These are phyloP conservation scores for Megastigmus dorsalis DNA, from an alignment of 2,888 invertebrate species.

Conservation along the genomic window DNA sequence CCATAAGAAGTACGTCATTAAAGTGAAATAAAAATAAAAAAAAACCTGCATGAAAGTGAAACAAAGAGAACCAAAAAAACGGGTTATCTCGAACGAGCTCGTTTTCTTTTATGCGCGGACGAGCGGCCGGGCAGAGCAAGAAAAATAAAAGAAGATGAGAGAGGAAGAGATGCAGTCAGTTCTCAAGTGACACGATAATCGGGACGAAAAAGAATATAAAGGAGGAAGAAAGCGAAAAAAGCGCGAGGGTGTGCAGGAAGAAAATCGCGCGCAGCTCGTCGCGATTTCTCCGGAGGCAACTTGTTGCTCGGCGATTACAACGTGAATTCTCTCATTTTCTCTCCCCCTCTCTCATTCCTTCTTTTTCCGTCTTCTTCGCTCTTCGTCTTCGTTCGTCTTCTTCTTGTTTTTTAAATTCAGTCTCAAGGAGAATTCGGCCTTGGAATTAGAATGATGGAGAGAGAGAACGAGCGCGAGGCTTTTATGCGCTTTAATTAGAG, in stretches of 20 bases:
- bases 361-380: neutral
- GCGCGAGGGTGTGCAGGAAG: neutral
- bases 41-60: neutral
- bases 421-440: neutral
- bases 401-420: neutral
- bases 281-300: conserved; percentile 29
- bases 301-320: conserved; percentile 43
- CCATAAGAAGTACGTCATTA: neutral
- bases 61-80: neutral
- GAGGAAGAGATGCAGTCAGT: conserved; percentile 14
- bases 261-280: neutral
- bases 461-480: neutral
- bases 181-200: conserved; percentile 34
- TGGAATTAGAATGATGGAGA: too few species aligned
- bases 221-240: neutral
- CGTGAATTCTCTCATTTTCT: conserved; percentile 9
- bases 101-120: conserved; percentile 8
- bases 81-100: conserved; percentile 5
- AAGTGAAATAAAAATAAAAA: neutral
- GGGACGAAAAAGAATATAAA: conserved; percentile 24
- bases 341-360: neutral
- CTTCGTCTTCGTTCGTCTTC: too few species aligned
- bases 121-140: neutral
- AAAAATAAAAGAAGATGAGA: neutral
- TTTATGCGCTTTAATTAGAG: neutral